Conservation (phyloP, 2,113 vertebrate species). For the Neofelis nebulosa region DNA sequence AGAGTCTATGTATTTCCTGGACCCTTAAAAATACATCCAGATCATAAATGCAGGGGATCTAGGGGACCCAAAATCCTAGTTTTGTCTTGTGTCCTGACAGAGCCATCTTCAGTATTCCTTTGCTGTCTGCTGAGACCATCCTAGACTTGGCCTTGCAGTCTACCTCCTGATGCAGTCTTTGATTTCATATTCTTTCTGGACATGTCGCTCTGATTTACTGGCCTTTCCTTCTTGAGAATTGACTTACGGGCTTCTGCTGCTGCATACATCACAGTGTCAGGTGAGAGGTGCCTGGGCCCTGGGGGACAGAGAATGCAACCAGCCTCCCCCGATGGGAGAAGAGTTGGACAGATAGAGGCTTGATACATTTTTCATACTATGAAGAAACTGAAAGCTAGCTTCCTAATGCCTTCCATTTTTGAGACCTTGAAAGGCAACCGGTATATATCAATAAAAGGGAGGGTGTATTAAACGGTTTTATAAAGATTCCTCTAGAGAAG, state of each 20-base stretch:
- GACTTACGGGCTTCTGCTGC: neutral
- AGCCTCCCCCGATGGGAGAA: neutral
- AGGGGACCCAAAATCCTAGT: neutral
- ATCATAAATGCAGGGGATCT: neutral
- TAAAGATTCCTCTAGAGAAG: neutral
- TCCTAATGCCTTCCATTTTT: neutral
- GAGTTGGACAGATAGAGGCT: neutral
- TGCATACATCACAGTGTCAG: neutral
- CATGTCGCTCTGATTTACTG: neutral
- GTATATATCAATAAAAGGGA: neutral
- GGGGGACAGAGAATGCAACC: neutral
- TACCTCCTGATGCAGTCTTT: neutral
- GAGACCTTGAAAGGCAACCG: neutral
- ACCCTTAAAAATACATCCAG: neutral
- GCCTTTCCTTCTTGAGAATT: neutral
- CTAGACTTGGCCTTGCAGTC: neutral
- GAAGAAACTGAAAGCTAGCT: neutral
- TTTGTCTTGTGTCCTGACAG: neutral
- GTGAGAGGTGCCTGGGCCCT: neutral
- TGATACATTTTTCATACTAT: neutral
- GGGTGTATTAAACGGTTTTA: neutral
- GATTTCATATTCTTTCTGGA: neutral
- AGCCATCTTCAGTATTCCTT: neutral
- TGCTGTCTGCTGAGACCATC: neutral
- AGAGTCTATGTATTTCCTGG: neutral